Conservation (phyloP, 2,113 vertebrate species). For the Nesogale talazaci region DNA sequence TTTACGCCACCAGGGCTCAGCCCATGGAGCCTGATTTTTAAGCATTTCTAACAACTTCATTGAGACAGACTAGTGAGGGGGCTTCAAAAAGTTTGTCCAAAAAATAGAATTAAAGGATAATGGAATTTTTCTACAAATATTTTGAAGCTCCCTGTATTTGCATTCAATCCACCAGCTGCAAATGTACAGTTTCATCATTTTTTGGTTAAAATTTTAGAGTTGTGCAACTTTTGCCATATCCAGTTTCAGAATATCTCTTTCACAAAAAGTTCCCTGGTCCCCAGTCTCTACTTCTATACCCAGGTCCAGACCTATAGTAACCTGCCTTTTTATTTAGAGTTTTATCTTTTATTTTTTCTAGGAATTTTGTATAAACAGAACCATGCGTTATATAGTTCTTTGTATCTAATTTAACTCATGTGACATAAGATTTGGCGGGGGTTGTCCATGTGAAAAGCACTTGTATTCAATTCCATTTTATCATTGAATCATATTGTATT, state of each 20-base stretch:
- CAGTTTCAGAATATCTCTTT: slow-evolving; percentile 46
- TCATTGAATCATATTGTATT: not conserved
- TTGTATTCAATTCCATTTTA: slow-evolving; percentile 18
- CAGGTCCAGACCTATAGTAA: not conserved
- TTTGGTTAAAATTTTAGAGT: slow-evolving; percentile 30
- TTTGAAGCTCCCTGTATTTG: not conserved
- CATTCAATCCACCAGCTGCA: slow-evolving; percentile 24
- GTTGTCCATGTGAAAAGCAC: not conserved
- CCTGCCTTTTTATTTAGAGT: not conserved
- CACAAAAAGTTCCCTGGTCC: not conserved
- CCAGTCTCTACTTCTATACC: not conserved
- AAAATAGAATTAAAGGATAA: no score
- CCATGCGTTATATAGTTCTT: not conserved
- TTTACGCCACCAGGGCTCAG: no score
- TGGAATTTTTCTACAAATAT: no score
- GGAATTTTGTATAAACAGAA: slow-evolving; percentile 8
- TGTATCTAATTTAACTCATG: slow-evolving; percentile 29
- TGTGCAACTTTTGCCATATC: not conserved
- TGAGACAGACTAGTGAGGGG: no score
- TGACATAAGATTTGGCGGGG: not conserved
- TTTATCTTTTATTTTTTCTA: not conserved
- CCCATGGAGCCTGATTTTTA: no score
- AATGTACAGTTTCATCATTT: slow-evolving; percentile 3
- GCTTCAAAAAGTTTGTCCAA: no score
- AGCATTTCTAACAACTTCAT: slow-evolving; percentile 42